phyloP scores from a whole-genome alignment of 2,797 vertebrate genomes.

The Chromis chromis region DNA sequence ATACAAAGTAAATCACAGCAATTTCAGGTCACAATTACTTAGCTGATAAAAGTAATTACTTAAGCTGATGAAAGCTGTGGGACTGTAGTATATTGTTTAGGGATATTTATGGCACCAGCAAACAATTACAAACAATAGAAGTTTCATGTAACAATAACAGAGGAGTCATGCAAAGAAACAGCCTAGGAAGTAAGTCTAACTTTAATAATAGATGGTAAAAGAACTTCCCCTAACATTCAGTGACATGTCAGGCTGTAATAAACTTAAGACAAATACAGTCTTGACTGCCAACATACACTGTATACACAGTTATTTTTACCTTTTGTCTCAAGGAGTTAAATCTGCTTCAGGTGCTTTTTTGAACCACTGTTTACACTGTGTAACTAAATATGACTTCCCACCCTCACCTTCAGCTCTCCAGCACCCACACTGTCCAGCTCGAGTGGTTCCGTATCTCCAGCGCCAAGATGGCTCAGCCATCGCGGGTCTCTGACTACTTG shows the following conservation, averaged over 20 bases:
- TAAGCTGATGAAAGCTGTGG: background rate
- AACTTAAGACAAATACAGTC: conserved; percentile 3
- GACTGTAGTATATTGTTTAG: background rate
- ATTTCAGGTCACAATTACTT: background rate
- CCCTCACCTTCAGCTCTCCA: conserved; percentile 82
- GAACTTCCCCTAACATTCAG: conserved; percentile 10
- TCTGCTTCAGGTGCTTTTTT: background rate
- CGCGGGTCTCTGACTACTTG: conserved; percentile 88
- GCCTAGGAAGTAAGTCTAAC: conserved; percentile 11
- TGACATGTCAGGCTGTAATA: background rate
- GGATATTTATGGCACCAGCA: conserved; percentile 3
- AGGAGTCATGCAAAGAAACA: conserved; percentile 9
- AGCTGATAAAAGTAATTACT: background rate
- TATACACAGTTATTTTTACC: background rate
- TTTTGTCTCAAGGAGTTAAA: background rate
- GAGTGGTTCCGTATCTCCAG: conserved; percentile 97
- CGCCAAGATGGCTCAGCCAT: conserved; percentile 86
- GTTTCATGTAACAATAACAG: conserved; percentile 18
- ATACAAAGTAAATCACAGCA: background rate
- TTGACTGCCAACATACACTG: conserved; percentile 6
- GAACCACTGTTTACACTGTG: background rate
- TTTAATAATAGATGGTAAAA: conserved; percentile 8
- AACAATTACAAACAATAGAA: conserved; percentile 19
- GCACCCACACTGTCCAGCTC: conserved; percentile 89
- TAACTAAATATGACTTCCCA: background rate